Conservation (phyloP, 2,797 vertebrate species). For the Hippopotamyrus pictus region DNA sequence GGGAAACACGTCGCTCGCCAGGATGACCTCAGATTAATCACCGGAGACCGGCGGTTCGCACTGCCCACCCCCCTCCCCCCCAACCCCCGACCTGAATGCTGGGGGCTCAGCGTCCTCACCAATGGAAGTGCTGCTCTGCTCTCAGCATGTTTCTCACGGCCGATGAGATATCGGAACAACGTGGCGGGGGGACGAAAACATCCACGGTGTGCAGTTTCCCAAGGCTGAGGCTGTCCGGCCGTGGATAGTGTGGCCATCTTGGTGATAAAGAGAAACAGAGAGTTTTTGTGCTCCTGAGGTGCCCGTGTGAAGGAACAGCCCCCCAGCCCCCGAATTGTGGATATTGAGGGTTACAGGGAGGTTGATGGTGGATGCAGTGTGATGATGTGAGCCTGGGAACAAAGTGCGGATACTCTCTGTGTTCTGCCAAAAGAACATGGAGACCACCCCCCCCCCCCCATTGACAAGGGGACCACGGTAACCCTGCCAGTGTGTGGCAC, state of each 20-base stretch:
- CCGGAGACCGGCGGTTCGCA: constrained; percentile 58
- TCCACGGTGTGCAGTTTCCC: background rate
- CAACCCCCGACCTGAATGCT: background rate
- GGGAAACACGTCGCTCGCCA: constrained; percentile 60
- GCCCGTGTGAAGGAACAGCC: background rate
- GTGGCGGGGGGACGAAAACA: background rate
- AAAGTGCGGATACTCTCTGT: background rate
- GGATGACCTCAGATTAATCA: constrained; percentile 72
- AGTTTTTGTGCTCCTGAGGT: background rate
- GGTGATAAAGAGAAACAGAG: background rate
- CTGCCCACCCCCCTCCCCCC: constrained; percentile 6
- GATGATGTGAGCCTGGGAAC: background rate
- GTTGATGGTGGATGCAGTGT: background rate
- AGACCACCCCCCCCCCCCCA: background rate
- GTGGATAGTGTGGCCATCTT: background rate
- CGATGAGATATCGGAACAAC: background rate
- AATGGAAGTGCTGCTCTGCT: background rate
- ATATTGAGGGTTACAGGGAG: background rate
- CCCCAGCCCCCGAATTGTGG: background rate
- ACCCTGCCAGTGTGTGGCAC: constrained; percentile 17
- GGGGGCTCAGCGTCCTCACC: background rate
- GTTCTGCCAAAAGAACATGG: background rate
- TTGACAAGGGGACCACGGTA: background rate
- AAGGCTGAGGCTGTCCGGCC: background rate
- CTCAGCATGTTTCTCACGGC: constrained; percentile 8